Evolutionary conservation across 1,140 invertebrate species (phyloP).

Genomic region (Sarcophaga bullata): DNA sequence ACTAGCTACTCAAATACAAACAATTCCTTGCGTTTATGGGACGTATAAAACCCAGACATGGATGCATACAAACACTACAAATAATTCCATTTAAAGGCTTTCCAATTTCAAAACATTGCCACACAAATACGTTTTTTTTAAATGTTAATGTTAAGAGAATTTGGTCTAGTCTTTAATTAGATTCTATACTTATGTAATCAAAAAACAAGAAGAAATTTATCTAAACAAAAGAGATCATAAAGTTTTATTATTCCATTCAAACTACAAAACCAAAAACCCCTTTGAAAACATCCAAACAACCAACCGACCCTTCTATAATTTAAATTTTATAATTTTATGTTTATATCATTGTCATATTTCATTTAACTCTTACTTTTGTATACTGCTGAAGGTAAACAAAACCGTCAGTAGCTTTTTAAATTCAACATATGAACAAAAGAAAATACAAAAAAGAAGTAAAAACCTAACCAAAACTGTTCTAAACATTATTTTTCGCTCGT

Average conservation of each 20-base stretch:
- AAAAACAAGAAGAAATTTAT: background rate
- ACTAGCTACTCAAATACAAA: background rate
- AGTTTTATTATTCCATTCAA: too few relatives aligned
- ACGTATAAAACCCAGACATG: too few relatives aligned
- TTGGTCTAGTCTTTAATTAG: background rate
- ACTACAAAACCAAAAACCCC: background rate
- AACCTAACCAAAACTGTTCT: conserved; percentile 32
- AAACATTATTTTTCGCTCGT: conserved; percentile 6
- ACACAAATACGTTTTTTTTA: conserved; percentile 18
- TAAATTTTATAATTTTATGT: conserved; percentile 24
- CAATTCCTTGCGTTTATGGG: too few relatives aligned
- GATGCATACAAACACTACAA: background rate
- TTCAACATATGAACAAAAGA: background rate
- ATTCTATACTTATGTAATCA: conserved; percentile 31
- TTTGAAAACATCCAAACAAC: conserved; percentile 11
- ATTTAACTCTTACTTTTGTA: background rate
- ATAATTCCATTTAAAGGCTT: conserved; percentile 23
- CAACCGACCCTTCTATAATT: conserved; percentile 1
- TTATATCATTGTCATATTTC: background rate
- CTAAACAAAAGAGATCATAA: background rate
- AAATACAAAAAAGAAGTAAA: background rate
- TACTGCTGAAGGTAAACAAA: background rate
- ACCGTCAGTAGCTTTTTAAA: background rate
- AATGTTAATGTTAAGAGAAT: conserved; percentile 18
- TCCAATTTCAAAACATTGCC: conserved; percentile 30